Base-by-base conservation (phyloP, 2,797 vertebrate genomes). In the Tympanoctomys barrerae region DNA sequence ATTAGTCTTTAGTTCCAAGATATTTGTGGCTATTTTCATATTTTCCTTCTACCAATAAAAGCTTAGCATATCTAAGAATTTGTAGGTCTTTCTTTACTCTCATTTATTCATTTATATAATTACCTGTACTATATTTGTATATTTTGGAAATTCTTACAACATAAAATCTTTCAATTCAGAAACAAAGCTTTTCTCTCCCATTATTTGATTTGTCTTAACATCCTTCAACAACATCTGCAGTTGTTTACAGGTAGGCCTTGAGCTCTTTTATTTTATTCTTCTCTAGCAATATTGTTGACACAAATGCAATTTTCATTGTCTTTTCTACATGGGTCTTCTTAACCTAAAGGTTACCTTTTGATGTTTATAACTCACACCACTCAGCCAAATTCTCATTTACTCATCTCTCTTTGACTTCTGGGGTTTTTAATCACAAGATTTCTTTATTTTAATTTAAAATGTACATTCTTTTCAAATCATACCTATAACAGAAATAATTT, bases 131-230 rank as follows among this genome's bases (percentile, higher is more conserved):
- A 83, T 46, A 68, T 94, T 21, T 86, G 59, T 1, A 1, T 31
- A 85, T 62, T 86, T 85, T n/a, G 3, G 26, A 46, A 12, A 73
- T 89, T 18, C 42, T 90, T 62, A 57, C 19, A 83, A 62, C 75
- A 83, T 31, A 79, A 52, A 89, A 83, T 42, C 49, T 89, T 85
- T 89, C 64, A 19, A 87, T 79, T 89, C 18, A 91, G 12, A 94
- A 66, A 9, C 36, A 83, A 66, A 24, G 75, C n/a, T 39, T 71
- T 77, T 77, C 7, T 57, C 31, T 62, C n/a, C 11, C 49, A 6
- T 86, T 89, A 84, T 79, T 89, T 90, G 11, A 68, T 54, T 82
- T 95, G 36, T 57, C 24, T 66, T 90, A 95, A 77, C 26, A 78
- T 52, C 31, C 52, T 93, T 81, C 78, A 83, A 75, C 88, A n/a